Conservation (phyloP, 2,888 invertebrate genomes). For the Vesta saturnalis region DNA sequence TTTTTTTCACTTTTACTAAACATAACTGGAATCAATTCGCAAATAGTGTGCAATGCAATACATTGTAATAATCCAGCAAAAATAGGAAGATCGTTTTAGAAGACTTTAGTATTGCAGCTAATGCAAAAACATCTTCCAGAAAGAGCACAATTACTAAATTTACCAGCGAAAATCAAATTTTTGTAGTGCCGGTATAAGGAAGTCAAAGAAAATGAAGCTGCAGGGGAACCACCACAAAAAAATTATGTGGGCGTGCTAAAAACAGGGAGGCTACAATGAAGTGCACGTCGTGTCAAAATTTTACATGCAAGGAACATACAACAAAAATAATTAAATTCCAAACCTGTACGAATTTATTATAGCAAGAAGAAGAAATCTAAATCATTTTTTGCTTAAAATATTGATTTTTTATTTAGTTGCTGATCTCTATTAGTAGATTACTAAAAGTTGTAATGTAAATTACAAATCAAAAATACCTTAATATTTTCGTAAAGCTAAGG, state of each 20-base stretch:
- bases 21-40: too few relatives aligned
- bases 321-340: too few relatives aligned
- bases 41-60: not conserved
- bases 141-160: not conserved
- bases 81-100: too few relatives aligned
- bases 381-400: not conserved
- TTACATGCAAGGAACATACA: too few relatives aligned
- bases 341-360: too few relatives aligned
- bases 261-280: not conserved
- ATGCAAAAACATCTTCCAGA: not conserved
- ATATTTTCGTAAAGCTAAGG: not conserved
- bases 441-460: not conserved
- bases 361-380: not conserved
- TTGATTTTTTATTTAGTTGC: not conserved
- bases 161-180: too few relatives aligned
- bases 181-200: not conserved
- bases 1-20: not conserved
- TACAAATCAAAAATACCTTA: not conserved
- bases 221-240: not conserved
- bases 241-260: not conserved
- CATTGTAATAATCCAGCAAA: not conserved
- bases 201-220: not conserved
- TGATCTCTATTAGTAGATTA: not conserved
- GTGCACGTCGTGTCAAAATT: too few relatives aligned
- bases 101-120: not conserved